Evolutionary conservation across 1,140 invertebrate species (phyloP).

Genomic region (Penaeus indicus): DNA sequence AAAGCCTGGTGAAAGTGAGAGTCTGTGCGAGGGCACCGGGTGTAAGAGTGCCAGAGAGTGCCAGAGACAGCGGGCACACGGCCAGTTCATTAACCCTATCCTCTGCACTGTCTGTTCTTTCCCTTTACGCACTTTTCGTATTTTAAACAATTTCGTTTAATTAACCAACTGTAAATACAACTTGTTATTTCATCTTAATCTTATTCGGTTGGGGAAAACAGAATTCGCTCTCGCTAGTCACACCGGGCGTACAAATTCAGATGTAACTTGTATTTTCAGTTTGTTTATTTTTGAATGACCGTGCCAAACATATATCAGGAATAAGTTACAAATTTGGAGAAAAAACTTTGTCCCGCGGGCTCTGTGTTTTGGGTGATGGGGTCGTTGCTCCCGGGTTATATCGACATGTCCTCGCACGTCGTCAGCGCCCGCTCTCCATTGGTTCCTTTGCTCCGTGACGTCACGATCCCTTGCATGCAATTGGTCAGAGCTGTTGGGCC

Average conservation of each 20-base stretch:
- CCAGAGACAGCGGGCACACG: neutral
- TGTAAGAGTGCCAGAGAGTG: constrained; percentile 5
- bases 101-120: neutral
- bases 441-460: neutral
- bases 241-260: too few relatives aligned
- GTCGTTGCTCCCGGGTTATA: constrained; percentile 25
- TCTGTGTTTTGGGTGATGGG: constrained; percentile 8
- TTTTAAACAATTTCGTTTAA: too few relatives aligned
- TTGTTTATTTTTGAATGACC: too few relatives aligned
- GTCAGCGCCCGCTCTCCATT: neutral
- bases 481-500: neutral
- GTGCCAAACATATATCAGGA: too few relatives aligned
- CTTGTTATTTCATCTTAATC: too few relatives aligned
- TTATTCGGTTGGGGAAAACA: too few relatives aligned
- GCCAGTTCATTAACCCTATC: constrained; percentile 28
- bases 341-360: neutral
- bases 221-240: too few relatives aligned
- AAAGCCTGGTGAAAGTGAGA: neutral
- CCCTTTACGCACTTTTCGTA: neutral
- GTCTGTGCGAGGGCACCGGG: neutral
- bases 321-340: too few relatives aligned
- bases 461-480: neutral
- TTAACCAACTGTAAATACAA: too few relatives aligned
- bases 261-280: too few relatives aligned
- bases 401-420: constrained; percentile 20